These are phyloP conservation scores for Scomber japonicus DNA, from an alignment of 2,113 vertebrate species.

Conservation along the genomic window DNA sequence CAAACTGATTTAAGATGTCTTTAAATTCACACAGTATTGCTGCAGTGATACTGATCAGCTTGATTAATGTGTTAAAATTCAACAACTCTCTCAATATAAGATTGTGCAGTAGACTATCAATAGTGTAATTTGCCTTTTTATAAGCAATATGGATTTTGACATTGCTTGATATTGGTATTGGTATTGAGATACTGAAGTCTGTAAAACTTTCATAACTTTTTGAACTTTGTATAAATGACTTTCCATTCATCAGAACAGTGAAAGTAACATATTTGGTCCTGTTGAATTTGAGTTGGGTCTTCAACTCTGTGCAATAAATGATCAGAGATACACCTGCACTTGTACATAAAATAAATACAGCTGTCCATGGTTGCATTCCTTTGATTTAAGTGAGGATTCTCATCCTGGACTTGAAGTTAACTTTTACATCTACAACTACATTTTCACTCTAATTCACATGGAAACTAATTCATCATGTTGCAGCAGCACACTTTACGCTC, in stretches of 20 bases:
- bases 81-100: neutral
- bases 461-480: too few relatives aligned
- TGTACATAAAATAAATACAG: neutral
- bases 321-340: neutral
- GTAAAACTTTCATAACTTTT: too few relatives aligned
- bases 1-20: slow-evolving; percentile 25
- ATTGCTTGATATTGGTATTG: too few relatives aligned
- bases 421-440: too few relatives aligned
- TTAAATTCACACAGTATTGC: neutral
- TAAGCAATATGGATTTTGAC: neutral
- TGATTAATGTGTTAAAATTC: neutral
- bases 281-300: too few relatives aligned
- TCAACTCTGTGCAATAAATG: neutral
- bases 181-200: too few relatives aligned
- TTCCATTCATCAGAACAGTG: neutral
- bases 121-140: neutral
- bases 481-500: too few relatives aligned
- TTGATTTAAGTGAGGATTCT: neutral
- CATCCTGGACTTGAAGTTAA: too few relatives aligned
- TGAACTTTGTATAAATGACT: neutral
- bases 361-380: too few relatives aligned
- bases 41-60: slow-evolving; percentile 1
- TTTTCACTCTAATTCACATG: too few relatives aligned
- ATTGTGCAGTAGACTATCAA: neutral
- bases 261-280: too few relatives aligned